These are phyloP conservation scores for Lasioglossum leucozonium DNA, from an alignment of 2,888 invertebrate species.

Conservation along the genomic window DNA sequence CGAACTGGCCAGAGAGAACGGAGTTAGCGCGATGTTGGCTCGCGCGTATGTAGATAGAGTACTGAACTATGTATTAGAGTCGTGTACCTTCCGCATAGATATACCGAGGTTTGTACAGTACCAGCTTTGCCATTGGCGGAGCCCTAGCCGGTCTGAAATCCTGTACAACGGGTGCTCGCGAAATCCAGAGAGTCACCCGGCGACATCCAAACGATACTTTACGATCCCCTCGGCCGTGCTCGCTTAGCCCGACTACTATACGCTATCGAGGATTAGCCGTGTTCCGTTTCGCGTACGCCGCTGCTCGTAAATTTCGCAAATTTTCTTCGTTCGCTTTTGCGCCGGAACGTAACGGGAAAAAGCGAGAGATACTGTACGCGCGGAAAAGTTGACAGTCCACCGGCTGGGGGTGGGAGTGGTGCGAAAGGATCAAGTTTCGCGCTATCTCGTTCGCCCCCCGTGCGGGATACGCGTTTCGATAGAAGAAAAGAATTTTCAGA, in stretches of 20 bases:
- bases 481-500: background rate
- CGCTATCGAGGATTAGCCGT: conserved; percentile 61
- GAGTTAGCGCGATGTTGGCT: conserved; percentile 79
- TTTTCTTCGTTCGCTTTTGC: conserved; percentile 1
- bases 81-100: conserved; percentile 77
- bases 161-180: conserved; percentile 74
- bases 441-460: too few relatives aligned
- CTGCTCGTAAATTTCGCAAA: conserved; percentile 46
- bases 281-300: conserved; percentile 30
- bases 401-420: too few relatives aligned
- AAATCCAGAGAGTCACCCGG: conserved; percentile 52
- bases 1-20: conserved; percentile 69
- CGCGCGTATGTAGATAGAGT: conserved; percentile 80
- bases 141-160: conserved; percentile 67
- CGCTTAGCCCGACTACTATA: conserved; percentile 5
- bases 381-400: background rate
- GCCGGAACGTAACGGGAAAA: background rate
- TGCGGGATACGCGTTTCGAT: background rate
- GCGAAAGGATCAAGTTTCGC: too few relatives aligned
- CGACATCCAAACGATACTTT: conserved; percentile 61
- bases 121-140: conserved; percentile 78
- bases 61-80: conserved; percentile 82
- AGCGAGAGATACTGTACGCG: background rate
- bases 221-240: conserved; percentile 44
- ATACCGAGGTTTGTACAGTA: conserved; percentile 75